Conservation (phyloP, 1,140 invertebrate genomes). For the Drosophila pandora region DNA sequence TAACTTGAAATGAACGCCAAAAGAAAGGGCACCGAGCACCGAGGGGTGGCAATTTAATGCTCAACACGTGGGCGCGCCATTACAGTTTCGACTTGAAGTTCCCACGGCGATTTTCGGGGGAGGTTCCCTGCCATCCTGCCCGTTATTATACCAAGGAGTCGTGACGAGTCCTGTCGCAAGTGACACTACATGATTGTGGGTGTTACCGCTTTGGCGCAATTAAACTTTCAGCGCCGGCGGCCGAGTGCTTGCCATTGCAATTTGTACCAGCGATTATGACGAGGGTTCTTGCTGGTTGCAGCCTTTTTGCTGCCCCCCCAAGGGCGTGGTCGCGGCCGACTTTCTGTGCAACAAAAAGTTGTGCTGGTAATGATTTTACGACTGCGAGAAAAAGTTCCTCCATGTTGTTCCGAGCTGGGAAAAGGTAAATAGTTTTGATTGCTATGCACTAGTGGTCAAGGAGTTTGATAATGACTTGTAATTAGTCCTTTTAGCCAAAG, state of each 20-base stretch:
- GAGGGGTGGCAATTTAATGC: constrained; percentile 21
- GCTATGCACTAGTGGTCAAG: background rate
- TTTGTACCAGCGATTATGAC: constrained; percentile 48
- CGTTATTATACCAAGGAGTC: constrained; percentile 27
- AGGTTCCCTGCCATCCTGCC: constrained; percentile 4
- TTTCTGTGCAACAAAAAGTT: constrained; percentile 26
- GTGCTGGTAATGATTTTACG: constrained; percentile 41
- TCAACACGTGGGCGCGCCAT: constrained; percentile 56
- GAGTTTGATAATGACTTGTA: constrained; percentile 28
- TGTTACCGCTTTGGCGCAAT: constrained; percentile 54
- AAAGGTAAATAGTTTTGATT: constrained; percentile 33
- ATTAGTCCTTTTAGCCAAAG: constrained; percentile 24
- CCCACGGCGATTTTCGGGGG: constrained; percentile 43
- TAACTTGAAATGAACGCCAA: constrained; percentile 65
- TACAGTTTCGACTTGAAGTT: constrained; percentile 12
- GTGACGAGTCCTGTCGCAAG: constrained; percentile 9
- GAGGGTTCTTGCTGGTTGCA: constrained; percentile 13
- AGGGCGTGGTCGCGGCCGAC: constrained; percentile 16
- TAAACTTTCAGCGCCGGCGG: constrained; percentile 59
- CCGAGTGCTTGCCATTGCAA: constrained; percentile 18
- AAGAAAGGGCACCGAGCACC: constrained; percentile 8
- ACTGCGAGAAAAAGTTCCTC: constrained; percentile 38
- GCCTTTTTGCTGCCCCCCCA: background rate
- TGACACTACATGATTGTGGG: constrained; percentile 41
- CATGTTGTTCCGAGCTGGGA: background rate